phyloP scores from a whole-genome alignment of 2,797 vertebrate genomes.

The Myotis planiceps region DNA sequence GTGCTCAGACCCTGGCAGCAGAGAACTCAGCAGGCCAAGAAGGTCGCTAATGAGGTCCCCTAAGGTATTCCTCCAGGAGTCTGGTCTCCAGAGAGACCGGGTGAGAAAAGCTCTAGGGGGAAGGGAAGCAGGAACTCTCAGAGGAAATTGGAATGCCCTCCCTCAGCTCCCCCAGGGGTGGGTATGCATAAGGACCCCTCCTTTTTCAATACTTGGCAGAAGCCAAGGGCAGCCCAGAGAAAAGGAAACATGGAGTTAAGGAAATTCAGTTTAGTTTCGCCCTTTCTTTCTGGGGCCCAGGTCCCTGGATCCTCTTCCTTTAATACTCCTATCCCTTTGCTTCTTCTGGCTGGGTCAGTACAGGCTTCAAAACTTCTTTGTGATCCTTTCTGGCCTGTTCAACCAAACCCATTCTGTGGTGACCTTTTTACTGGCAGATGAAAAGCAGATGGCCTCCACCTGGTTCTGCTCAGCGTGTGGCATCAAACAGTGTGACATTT shows the following conservation, averaged over 20 bases:
- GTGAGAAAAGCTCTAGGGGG: not conserved
- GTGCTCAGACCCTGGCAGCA: not conserved
- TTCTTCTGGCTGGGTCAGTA: not conserved
- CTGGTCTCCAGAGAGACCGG: not conserved
- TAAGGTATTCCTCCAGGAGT: not conserved
- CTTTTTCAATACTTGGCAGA: not conserved
- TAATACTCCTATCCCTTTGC: not conserved
- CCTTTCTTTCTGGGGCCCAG: not conserved
- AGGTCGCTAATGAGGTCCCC: constrained; percentile 12
- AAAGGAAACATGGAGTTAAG: not conserved
- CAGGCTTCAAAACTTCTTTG: constrained; percentile 19
- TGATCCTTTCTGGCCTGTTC: constrained; percentile 34
- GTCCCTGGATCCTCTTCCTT: not conserved
- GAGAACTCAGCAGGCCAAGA: constrained; percentile 16
- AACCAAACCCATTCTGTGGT: not conserved
- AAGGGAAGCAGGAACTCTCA: not conserved
- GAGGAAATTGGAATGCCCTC: not conserved
- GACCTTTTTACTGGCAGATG: constrained; percentile 63
- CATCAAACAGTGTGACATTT: constrained; percentile 47
- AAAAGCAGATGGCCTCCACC: constrained; percentile 75
- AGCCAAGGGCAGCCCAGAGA: constrained; percentile 31
- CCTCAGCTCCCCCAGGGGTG: not conserved
- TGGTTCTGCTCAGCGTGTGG: constrained; percentile 68
- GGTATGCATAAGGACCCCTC: not conserved
- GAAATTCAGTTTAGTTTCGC: not conserved